Evolutionary conservation across 64 coral and sea anemone species (phyloP), one percentile per base, ranked within the genome.

Genomic region (Montipora cactus): DNA sequence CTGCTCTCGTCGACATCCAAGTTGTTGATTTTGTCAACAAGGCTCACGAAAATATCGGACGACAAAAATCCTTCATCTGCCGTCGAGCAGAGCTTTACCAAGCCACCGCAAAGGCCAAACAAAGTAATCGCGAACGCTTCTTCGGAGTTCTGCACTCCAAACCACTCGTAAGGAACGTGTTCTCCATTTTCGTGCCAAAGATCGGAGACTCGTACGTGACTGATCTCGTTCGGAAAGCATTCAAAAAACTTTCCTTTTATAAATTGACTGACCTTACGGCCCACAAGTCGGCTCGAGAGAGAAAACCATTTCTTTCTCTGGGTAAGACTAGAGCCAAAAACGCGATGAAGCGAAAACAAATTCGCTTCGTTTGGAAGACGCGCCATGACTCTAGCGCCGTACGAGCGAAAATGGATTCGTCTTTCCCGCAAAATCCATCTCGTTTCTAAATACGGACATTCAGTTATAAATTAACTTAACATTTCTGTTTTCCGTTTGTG

Each of bases 151-250:
- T 66, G 7, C 22, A 25, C 37, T 67, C 37, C 20, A 67, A 84
- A 84, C 14, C 5, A 22, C 51, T 84, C 67, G 15, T 49, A 58
- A 4, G 80, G 51, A 61, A 84, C 49, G 73, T 74, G 67, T 20
- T 92, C 67, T 49, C 90, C 67, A 77, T 92, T 84, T 84, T 92
- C 80, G 80, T 53, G 90, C 90, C 80, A 92, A 19, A 92, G 49
- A 75, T 92, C 90, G 67, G 74, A 16, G 14, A 74, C 23, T 62
- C 22, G 21, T 59, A 92, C 72, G 0, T 14, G 18, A 28, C 23
- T 37, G 8, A 78, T 84, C 69, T 91, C 64, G 79, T 15, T 74
- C 0, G 79, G 66, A 92, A 92, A 85, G 53, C 5, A 67, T 50
- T 55, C 46, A 77, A 92, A 92, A 75, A 76, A 57, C 58, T 64